phyloP scores from a whole-genome alignment of 2,888 invertebrate genomes.

The Thyatira batis region DNA sequence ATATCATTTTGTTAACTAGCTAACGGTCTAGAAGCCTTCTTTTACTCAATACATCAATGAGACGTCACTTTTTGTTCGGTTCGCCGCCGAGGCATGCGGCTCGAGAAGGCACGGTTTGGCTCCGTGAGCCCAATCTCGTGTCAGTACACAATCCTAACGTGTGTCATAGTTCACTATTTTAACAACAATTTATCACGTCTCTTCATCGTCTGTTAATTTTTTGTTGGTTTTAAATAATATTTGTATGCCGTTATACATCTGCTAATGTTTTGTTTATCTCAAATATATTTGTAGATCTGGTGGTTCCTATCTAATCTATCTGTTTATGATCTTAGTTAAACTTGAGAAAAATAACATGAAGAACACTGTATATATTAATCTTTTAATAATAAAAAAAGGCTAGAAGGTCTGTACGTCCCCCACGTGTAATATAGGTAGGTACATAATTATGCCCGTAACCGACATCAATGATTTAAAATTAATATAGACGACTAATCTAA shows the following conservation, averaged over 20 bases:
- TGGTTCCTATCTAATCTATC: too few relatives aligned
- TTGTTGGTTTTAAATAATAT: slow-evolving; percentile 37
- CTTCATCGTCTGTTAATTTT: slow-evolving; percentile 48
- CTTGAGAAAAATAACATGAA: too few relatives aligned
- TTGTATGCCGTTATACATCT: slow-evolving; percentile 21
- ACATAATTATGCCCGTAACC: too few relatives aligned
- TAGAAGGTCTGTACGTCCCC: too few relatives aligned
- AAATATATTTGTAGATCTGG: slow-evolving; percentile 4
- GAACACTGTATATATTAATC: too few relatives aligned
- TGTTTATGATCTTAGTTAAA: too few relatives aligned
- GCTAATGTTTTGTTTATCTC: slow-evolving; percentile 1
- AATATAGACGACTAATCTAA: slow-evolving; percentile 19
- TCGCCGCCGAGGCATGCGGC: slow-evolving; percentile 21
- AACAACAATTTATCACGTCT: slow-evolving; percentile 66
- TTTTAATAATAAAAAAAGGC: too few relatives aligned
- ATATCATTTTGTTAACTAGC: slow-evolving; percentile 68
- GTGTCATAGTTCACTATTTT: slow-evolving; percentile 75
- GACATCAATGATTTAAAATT: slow-evolving; percentile 7
- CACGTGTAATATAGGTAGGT: too few relatives aligned
- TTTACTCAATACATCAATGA: slow-evolving; percentile 73
- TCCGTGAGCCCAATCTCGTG: slow-evolving; percentile 49
- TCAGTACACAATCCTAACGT: slow-evolving; percentile 44
- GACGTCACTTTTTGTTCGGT: slow-evolving; percentile 67
- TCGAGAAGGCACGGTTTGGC: slow-evolving; percentile 40
- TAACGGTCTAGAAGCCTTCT: slow-evolving; percentile 63